These are phyloP conservation scores for Caenorhabditis sulstoni DNA, from an alignment of 2,888 invertebrate species.

Conservation along the genomic window DNA sequence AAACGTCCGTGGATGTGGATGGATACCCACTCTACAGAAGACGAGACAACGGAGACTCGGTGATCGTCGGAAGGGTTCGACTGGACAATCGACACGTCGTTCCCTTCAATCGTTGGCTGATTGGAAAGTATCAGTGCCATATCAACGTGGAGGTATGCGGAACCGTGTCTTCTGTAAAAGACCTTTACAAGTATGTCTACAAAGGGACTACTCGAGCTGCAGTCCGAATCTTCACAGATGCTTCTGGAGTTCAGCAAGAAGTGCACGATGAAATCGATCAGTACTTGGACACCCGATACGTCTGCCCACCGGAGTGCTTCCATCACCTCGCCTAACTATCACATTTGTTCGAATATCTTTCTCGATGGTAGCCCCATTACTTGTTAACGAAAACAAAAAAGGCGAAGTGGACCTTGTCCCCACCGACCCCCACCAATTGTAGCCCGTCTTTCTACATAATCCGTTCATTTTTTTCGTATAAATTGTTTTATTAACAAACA, in stretches of 20 bases:
- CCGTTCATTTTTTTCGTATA: too few species aligned
- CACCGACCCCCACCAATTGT: too few species aligned
- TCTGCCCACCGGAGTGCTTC: too few species aligned
- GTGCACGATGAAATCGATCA: not conserved
- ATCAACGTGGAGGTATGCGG: conserved; percentile 77
- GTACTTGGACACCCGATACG: not conserved
- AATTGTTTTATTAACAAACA: too few species aligned
- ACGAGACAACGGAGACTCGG: conserved; percentile 65
- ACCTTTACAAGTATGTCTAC: conserved; percentile 25
- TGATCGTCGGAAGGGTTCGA: not conserved
- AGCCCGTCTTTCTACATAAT: too few species aligned
- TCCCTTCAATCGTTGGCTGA: conserved; percentile 79
- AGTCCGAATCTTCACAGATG: not conserved
- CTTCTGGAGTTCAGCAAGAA: too few species aligned
- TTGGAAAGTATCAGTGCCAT: conserved; percentile 42
- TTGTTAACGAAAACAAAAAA: too few species aligned
- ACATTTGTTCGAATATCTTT: too few species aligned
- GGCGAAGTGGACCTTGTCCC: too few species aligned
- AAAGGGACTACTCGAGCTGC: conserved; percentile 13
- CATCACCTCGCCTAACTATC: too few species aligned
- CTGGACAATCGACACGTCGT: conserved; percentile 79
- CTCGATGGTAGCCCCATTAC: too few species aligned
- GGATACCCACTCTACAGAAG: conserved; percentile 81
- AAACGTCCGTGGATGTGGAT: conserved; percentile 76
- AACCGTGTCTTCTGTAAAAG: conserved; percentile 65